phyloP scores from a whole-genome alignment of 2,888 invertebrate species.

The Tanypteryx hageni region DNA sequence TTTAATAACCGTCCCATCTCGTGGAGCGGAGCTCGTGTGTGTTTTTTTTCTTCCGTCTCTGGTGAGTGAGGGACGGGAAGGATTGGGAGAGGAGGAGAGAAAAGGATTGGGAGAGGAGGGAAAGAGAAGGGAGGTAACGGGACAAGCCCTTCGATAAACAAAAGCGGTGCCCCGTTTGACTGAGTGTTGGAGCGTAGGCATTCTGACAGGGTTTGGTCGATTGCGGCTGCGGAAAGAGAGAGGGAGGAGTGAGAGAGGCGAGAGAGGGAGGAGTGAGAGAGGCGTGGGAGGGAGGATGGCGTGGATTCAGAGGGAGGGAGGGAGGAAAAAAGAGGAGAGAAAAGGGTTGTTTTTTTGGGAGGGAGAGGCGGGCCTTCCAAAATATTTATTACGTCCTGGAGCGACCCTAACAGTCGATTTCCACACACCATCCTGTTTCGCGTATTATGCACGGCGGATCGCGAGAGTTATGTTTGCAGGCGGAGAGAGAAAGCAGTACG shows the following conservation, averaged over 20 bases:
- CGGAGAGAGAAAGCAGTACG: not conserved
- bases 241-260: not conserved
- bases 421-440: slow-evolving; percentile 46
- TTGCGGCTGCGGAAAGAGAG: not conserved
- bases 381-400: slow-evolving; percentile 37
- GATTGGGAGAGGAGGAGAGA: not conserved
- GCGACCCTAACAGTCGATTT: slow-evolving; percentile 36
- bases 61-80: not conserved
- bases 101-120: not conserved
- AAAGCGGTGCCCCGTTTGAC: slow-evolving; percentile 26
- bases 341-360: not conserved
- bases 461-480: not conserved
- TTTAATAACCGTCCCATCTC: slow-evolving; percentile 47
- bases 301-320: not conserved
- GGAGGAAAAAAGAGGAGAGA: not conserved
- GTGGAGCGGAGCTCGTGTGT: not conserved
- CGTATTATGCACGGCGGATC: not conserved
- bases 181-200: not conserved
- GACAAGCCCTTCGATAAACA: slow-evolving; percentile 17
- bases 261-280: not conserved
- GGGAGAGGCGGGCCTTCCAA: slow-evolving; percentile 3
- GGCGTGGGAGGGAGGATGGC: not conserved
- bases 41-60: not conserved
- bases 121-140: not conserved
- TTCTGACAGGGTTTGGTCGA: not conserved